Evolutionary conservation across 2,888 invertebrate genomes (phyloP), one percentile per base, ranked within the genome.

Genomic region (Asteroscopus sphinx): DNA sequence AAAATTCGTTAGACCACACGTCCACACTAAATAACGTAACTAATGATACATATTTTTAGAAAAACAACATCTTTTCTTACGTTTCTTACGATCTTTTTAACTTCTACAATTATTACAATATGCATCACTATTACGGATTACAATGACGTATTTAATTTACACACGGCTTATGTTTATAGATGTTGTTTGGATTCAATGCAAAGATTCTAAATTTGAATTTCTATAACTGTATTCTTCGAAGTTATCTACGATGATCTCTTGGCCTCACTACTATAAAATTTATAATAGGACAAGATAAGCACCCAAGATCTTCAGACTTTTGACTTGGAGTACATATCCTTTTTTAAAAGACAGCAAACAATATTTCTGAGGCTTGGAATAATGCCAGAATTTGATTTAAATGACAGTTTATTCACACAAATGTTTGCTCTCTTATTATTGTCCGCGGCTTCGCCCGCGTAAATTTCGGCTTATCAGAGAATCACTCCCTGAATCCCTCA

Each of bases 331-430:
- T 75, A 73, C 80, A 82, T 86, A 88, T 83, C 83, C 82, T 88
- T 89, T 81, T 81, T 86, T 83, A 83, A 85, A 88, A 89, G 87
- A 90, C 79, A 83, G 85, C 87, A 88, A 88, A 91, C 87, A 90
- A 89, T 91, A 90, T 89, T 88, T 88, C 81, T 86, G 87, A 81
- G 86, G 85, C 74, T 87, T 93, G 93, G 93, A 82, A 46, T 72
- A 41, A 32, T 28, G 91, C 93, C 93, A 94, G 89, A 86, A 90
- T 91, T 91, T 90, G 86, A 90, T 93, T 94, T 91, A 93, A 93
- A 93, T 93, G 90, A 90, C 90, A 90, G 82, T 89, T 90, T 89
- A 90, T 90, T 88, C 82, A 86, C 86, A 82, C 88, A 87, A 90
- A 89, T 84, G 87, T 88, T 83, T 82, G 81, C 69, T 86, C 81